Evolutionary conservation across 2,113 vertebrate species (phyloP), one percentile per base, ranked within the genome.

Genomic region (Sterrhoptilus dennistouni): DNA sequence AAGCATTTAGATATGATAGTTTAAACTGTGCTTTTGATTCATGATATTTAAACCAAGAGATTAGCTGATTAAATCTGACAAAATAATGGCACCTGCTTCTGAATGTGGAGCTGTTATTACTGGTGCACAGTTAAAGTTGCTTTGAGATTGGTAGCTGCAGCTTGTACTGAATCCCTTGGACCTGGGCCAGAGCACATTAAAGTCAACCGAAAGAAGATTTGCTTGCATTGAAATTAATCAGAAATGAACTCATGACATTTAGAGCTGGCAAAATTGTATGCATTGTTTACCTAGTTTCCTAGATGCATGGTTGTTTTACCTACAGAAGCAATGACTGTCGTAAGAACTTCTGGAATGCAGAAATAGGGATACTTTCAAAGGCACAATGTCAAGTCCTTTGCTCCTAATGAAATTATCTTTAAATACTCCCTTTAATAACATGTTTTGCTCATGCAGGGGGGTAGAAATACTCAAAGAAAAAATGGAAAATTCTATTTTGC

Each of bases 231-330:
- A 85, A 89, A 93, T 87, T 90, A 23, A 79, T 87, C 87, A 88
- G 68, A 90, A 90, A 59, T 66, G 21, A 95, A 86, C 64, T 88
- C 29, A n/a, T 60, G 92, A 86, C 47, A 90, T 93, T 92, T 29
- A 66, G 31, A 95, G 50, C 33, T 83, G 63, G 38, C 29, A 93
- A 77, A 96, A 88, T 18, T 83, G 42, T 40, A 70, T 36, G 7
- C 49, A 63, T 64, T 89, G 72, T 28, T 38, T 80, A 20, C 19
- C 74, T 54, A 64, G 22, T 54, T 90, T 91, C 79, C 61, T 68
- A 70, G 78, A 89, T 83, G 42, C 36, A 68, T 11, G 40, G 31
- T 14, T 83, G 22, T 35, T 91, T 92, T 83, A 77, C 33, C 54
- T 86, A 25, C 24, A 52, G 50, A 80, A 88, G 16, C 35, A 64